Conservation (phyloP, 2,888 invertebrate genomes). For the Pristionchus exspectatus region DNA sequence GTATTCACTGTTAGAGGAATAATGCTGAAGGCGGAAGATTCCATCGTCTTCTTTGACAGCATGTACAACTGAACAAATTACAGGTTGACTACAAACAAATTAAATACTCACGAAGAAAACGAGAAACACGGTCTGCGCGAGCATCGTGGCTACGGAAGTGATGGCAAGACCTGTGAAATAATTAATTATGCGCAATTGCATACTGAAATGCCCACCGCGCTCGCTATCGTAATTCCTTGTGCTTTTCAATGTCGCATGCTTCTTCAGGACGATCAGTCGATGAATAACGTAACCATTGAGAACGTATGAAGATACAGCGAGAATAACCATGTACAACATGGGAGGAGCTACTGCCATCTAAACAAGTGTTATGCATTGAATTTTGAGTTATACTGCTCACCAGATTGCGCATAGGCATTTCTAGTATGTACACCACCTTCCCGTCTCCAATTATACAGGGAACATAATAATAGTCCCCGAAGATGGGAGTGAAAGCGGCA, state of each 20-base stretch:
- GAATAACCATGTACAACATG: background rate
- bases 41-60: background rate
- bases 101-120: background rate
- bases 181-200: too few species aligned
- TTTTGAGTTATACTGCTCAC: background rate
- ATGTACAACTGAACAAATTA: background rate
- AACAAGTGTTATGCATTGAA: background rate
- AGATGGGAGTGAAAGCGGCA: background rate
- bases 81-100: background rate
- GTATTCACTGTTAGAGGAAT: background rate
- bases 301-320: background rate
- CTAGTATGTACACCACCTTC: background rate
- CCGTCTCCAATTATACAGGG: background rate
- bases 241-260: background rate
- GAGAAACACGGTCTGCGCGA: background rate
- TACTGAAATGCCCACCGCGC: background rate
- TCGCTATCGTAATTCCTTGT: background rate
- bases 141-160: background rate
- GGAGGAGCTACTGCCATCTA: background rate
- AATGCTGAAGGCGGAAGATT: background rate
- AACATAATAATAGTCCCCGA: constrained; percentile 1
- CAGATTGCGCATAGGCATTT: background rate
- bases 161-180: background rate
- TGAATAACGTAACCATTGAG: background rate
- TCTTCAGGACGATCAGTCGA: background rate